phyloP scores from a whole-genome alignment of 1,140 invertebrate genomes.

The Trichonephila clavata region DNA sequence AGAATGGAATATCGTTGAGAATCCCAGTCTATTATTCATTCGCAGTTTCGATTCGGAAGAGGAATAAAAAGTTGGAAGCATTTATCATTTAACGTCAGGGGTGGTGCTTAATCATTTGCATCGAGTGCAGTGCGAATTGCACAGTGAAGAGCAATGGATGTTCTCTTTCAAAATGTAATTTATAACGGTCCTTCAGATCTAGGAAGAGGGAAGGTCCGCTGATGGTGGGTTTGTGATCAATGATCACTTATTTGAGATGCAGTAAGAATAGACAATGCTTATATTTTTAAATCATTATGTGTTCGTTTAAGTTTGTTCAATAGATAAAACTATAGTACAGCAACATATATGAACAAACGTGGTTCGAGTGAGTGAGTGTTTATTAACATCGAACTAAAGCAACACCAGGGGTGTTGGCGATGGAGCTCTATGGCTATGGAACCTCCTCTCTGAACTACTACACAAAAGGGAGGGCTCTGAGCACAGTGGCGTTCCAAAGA shows the following conservation, averaged over 20 bases:
- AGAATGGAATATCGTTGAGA: not conserved
- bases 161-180: not conserved
- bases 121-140: not conserved
- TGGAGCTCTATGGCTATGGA: too few relatives aligned
- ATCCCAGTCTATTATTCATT: not conserved
- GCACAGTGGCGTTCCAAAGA: too few relatives aligned
- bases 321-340: too few relatives aligned
- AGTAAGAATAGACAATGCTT: too few relatives aligned
- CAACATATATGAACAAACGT: too few relatives aligned
- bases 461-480: too few relatives aligned
- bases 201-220: not conserved
- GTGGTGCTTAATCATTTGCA: constrained; percentile 18
- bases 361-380: too few relatives aligned
- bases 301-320: too few relatives aligned
- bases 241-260: not conserved
- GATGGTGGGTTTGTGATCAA: not conserved
- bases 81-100: constrained; percentile 6
- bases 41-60: not conserved
- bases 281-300: too few relatives aligned
- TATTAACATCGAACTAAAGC: too few relatives aligned
- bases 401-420: too few relatives aligned
- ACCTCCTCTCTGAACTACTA: too few relatives aligned
- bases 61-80: not conserved
- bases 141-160: not conserved
- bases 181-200: not conserved